Base-by-base conservation (phyloP, 2,797 vertebrate genomes). In the Lateolabrax maculatus region DNA sequence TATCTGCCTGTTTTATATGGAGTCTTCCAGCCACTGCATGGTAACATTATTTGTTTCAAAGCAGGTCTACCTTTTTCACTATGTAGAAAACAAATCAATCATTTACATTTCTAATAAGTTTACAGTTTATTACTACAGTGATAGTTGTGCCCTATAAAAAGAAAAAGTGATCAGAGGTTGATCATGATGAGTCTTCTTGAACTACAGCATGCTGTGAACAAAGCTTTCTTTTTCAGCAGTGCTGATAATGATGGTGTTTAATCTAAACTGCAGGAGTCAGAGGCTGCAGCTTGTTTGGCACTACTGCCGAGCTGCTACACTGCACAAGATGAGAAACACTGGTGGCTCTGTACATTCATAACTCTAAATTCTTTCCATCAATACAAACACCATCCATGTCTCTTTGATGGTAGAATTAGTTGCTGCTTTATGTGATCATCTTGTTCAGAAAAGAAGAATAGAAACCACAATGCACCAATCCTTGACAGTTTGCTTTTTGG, bases 201-300 rank as follows among this genome's bases (percentile, higher is more conserved):
- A 36, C 25, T 3, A 0, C 23, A 1, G 52, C 63, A 1, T 41
- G 74, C 46, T 69, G 69, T 60, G 60, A 37, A 27, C 52, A 72
- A 66, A 70, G 51, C 71, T 49, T 68, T 55, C 67, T 62, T 25
- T 75, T 63, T 64, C 29, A 44, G 4, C 27, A 5, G 44, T 23
- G 52, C 21, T 56, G 76, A 49, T 86, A 83, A 90, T 82, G 71
- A 88, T 81, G 61, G 78, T 85, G 71, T 87, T 86, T 84, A 78
- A 70, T 81, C 31, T 63, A 46, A 61, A 71, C 81, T 71, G 51
- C 39, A 41, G 63, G 78, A 56, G 56, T 64, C 81, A 46, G 64
- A 13, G 31, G 63, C 65, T 77, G 5, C 43, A 76, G 85, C 41
- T 34, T 19, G 43, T 63, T 77, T 72, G 37, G 29, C 56, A 15